These are phyloP conservation scores for Apistogramma diplotaenia DNA, from an alignment of 2,113 vertebrate genomes.

Conservation along the genomic window DNA sequence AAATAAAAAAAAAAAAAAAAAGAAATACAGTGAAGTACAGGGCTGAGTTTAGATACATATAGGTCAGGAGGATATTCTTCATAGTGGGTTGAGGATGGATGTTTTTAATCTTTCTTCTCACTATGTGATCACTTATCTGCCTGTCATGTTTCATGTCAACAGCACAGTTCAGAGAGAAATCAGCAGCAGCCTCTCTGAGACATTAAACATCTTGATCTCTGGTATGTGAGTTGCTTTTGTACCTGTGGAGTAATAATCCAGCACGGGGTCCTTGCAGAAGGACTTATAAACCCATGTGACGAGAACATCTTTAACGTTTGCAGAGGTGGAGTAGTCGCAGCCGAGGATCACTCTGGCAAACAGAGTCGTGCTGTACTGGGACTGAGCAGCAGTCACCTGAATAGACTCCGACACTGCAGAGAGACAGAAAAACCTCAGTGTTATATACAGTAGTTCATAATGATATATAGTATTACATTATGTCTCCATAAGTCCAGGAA, in stretches of 20 bases:
- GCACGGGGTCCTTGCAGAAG: conserved; percentile 95
- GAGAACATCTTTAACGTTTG: conserved; percentile 83
- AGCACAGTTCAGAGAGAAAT: neutral
- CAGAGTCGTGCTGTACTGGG: conserved; percentile 79
- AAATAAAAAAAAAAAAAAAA: too few relatives aligned
- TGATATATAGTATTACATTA: neutral
- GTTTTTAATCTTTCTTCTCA: too few relatives aligned
- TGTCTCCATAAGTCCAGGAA: neutral
- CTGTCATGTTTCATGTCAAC: neutral
- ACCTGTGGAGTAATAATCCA: conserved; percentile 91
- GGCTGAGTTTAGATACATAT: too few relatives aligned
- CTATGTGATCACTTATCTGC: too few relatives aligned
- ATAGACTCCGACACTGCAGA: conserved; percentile 79
- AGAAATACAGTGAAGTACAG: too few relatives aligned
- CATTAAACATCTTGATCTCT: neutral
- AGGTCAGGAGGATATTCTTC: too few relatives aligned
- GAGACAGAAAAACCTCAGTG: neutral
- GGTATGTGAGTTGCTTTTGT: neutral
- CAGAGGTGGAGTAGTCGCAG: conserved; percentile 93
- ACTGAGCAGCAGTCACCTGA: conserved; percentile 82
- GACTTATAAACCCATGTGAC: conserved; percentile 93
- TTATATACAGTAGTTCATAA: neutral
- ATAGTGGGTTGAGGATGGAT: too few relatives aligned
- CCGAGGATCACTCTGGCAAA: conserved; percentile 83
- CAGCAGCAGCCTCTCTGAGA: neutral